A percentile compares a stretch with the other conserved stretches of the same genome.
Conservation (phyloP, 2,113 vertebrate genomes). For the Gymnogyps californianus region DNA sequence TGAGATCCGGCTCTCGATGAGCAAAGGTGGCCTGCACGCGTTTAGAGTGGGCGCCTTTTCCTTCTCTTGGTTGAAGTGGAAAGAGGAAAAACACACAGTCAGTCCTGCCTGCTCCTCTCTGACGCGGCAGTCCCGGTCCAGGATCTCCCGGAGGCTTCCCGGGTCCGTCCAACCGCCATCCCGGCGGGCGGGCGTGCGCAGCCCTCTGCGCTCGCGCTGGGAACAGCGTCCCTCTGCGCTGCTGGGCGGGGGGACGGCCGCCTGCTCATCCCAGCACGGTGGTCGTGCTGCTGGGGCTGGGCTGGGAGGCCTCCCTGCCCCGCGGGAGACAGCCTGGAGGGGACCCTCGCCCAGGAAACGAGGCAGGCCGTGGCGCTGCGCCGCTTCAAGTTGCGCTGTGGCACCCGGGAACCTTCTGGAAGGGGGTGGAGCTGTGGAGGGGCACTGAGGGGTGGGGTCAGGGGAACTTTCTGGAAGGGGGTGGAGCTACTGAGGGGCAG, state of each 20-base stretch:
- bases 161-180: background rate
- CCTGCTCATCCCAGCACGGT: background rate
- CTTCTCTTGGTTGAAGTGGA: background rate
- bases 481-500: background rate
- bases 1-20: fast-evolving
- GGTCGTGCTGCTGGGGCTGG: background rate
- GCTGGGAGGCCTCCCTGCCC: background rate
- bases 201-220: fast-evolving
- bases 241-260: fast-evolving
- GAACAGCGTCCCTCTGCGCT: too few species aligned
- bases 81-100: fast-evolving
- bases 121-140: fast-evolving
- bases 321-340: background rate
- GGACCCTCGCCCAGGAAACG: fast-evolving
- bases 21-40: too few species aligned
- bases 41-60: background rate
- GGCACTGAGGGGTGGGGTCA: background rate
- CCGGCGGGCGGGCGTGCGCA: fast-evolving
- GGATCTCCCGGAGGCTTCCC: too few species aligned
- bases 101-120: background rate
- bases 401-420: background rate
- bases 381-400: too few species aligned
- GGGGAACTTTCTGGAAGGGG: background rate
- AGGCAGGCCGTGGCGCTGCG: background rate
- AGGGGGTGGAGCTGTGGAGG: background rate